Conservation (phyloP, 2,113 vertebrate species). For the Sorex araneus region DNA sequence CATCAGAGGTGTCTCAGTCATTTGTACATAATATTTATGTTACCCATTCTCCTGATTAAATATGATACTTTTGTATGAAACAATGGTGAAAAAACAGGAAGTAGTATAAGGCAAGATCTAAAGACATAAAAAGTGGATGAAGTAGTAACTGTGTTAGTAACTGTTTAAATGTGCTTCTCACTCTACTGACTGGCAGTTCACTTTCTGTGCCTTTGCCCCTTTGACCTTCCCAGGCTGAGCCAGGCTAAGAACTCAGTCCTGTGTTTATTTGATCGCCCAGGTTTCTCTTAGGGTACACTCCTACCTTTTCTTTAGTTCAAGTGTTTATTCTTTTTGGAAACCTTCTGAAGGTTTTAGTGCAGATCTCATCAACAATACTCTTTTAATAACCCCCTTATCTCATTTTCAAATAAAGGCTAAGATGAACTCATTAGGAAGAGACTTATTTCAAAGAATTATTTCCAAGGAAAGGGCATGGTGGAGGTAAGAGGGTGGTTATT, state of each 20-base stretch:
- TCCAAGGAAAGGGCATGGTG: background rate
- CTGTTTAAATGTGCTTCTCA: background rate
- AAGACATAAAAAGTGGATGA: background rate
- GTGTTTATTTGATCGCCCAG: background rate
- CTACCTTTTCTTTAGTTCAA: background rate
- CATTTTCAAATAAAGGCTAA: background rate
- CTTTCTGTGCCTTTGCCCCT: background rate
- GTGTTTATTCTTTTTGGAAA: background rate
- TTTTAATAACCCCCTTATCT: background rate
- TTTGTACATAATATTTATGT: too few species aligned
- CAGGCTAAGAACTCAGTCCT: background rate
- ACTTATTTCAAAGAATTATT: constrained; percentile 4
- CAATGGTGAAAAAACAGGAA: background rate
- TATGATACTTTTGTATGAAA: background rate
- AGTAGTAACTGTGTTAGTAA: background rate
- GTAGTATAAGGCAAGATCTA: background rate
- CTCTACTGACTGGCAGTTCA: background rate
- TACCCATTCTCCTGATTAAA: too few species aligned
- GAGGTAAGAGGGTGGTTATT: fast-evolving
- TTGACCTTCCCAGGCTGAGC: background rate
- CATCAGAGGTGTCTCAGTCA: too few species aligned
- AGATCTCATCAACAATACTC: background rate
- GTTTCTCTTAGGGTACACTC: background rate
- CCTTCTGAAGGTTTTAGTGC: background rate
- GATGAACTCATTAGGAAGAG: background rate